Evolutionary conservation across 2,113 vertebrate species (phyloP).

Genomic region (Deroptyus accipitrinus): DNA sequence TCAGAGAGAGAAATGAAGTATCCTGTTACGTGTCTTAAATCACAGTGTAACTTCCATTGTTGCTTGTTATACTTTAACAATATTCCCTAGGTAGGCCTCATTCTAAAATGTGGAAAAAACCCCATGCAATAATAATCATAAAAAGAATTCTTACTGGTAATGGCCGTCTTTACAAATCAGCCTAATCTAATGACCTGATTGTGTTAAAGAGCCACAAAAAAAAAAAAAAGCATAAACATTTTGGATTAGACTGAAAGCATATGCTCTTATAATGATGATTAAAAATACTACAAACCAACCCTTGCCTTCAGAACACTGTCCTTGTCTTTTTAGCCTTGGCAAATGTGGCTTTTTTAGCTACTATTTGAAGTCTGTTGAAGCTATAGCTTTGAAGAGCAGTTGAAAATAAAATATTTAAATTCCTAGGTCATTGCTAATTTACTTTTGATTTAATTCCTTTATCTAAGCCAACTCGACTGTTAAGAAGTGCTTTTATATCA

Average conservation of each 20-base stretch:
- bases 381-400: conserved; percentile 20
- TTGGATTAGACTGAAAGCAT: neutral
- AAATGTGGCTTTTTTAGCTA: neutral
- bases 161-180: neutral
- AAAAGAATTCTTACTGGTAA: neutral
- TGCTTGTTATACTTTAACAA: neutral
- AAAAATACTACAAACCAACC: neutral
- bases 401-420: conserved; percentile 6
- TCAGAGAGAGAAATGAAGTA: neutral
- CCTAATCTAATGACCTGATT: neutral
- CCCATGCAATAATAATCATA: neutral
- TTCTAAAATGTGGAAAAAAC: neutral
- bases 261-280: neutral
- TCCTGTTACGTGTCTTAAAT: neutral
- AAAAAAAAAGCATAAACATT: neutral
- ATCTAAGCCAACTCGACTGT: neutral
- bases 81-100: neutral
- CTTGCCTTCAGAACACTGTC: neutral
- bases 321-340: neutral
- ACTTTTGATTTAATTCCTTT: conserved; percentile 34
- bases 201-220: neutral
- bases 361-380: conserved; percentile 4
- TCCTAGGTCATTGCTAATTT: conserved; percentile 8
- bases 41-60: neutral
- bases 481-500: neutral